phyloP scores from a whole-genome alignment of 1,140 invertebrate genomes.

The Chymomyza costata region DNA sequence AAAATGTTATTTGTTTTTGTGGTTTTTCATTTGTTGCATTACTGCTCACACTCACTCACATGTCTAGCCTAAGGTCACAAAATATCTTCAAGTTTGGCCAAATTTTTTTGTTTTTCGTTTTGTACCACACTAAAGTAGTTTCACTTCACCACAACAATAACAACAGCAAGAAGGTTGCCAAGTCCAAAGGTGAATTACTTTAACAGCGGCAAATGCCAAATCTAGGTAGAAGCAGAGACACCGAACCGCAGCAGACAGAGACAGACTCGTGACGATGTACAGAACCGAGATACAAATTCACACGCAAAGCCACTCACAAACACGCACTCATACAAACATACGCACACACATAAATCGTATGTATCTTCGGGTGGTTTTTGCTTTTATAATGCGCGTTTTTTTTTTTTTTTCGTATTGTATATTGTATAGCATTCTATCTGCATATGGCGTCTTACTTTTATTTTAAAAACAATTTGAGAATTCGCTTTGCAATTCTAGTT shows the following conservation, averaged over 20 bases:
- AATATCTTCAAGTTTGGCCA: slow-evolving; percentile 17
- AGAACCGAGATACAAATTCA: slow-evolving; percentile 15
- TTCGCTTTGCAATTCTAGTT: too few relatives aligned
- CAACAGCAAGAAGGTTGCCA: slow-evolving; percentile 42
- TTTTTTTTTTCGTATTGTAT: too few relatives aligned
- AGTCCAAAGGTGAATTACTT: slow-evolving; percentile 62
- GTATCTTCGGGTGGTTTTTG: too few relatives aligned
- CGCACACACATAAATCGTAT: slow-evolving; percentile 20
- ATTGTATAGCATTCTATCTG: too few relatives aligned
- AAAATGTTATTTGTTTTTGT: too few relatives aligned
- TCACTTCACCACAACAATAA: slow-evolving; percentile 50
- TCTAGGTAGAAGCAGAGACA: slow-evolving; percentile 32
- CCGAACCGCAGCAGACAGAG: slow-evolving; percentile 54
- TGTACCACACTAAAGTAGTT: too few relatives aligned
- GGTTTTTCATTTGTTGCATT: too few relatives aligned
- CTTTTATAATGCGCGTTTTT: too few relatives aligned
- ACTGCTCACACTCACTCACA: too few relatives aligned
- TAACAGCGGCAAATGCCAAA: slow-evolving; percentile 51
- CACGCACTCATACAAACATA: slow-evolving; percentile 2
- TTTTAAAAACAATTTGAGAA: too few relatives aligned
- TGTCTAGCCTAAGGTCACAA: slow-evolving; percentile 18
- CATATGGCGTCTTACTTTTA: too few relatives aligned
- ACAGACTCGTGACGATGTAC: slow-evolving; percentile 57
- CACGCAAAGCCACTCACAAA: slow-evolving; percentile 5
- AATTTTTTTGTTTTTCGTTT: slow-evolving; percentile 13